Conservation (phyloP, 2,888 invertebrate species). For the Acanthacorydalis orientalis region DNA sequence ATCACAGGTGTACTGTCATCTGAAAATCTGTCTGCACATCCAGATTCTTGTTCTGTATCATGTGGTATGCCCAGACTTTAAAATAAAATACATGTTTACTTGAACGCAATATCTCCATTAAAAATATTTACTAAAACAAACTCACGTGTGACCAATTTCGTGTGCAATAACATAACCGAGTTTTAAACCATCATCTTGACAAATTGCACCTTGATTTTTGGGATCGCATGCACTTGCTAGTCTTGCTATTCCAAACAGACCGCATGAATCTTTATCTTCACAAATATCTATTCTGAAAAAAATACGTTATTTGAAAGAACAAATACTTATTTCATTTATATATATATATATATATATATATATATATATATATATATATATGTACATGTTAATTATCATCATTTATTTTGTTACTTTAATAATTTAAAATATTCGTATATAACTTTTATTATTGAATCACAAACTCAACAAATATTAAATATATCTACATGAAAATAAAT, state of each 20-base stretch:
- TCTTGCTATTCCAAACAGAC: constrained; percentile 33
- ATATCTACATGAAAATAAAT: no score
- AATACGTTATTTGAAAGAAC: constrained; percentile 7
- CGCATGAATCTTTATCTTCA: constrained; percentile 18
- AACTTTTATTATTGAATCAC: no score
- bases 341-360: no score
- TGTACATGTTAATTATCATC: no score
- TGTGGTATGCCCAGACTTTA: constrained; percentile 21
- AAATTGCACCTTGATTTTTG: constrained; percentile 31
- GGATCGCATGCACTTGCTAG: constrained; percentile 37
- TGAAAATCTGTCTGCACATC: constrained; percentile 15
- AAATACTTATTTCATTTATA: neutral
- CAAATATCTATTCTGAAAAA: constrained; percentile 24
- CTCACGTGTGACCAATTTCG: constrained; percentile 41
- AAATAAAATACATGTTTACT: neutral
- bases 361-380: no score
- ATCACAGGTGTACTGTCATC: constrained; percentile 20
- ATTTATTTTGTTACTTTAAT: no score
- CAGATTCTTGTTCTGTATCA: constrained; percentile 17
- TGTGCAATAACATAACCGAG: constrained; percentile 38
- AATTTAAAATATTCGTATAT: no score
- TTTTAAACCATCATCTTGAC: constrained; percentile 35
- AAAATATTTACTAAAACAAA: constrained; percentile 5
- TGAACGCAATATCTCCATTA: neutral
- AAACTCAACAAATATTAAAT: no score